Evolutionary conservation across 1,140 invertebrate genomes (phyloP), one percentile per base, ranked within the genome.

Genomic region (Drosophila sulfurigaster): DNA sequence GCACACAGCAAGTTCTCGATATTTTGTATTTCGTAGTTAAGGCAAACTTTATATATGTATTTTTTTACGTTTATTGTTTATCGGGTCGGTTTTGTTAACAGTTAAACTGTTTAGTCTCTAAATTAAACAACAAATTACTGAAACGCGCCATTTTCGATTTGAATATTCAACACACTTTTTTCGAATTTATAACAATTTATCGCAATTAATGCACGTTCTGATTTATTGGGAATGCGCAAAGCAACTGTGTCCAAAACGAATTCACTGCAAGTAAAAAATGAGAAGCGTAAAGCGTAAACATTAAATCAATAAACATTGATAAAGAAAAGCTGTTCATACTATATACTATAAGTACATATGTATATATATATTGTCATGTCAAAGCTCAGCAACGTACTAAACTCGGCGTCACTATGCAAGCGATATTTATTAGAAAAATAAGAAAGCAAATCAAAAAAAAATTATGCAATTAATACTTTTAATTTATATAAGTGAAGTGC

Each of bases 81-180:
- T 25, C 20, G 20, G 8, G 41, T 30, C 66, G 52, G 15, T 15
- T 13, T 46, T 51, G 30, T 46, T 56, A 87, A 75, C 75, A 91
- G 86, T 89, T 89, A 82, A 89, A 85, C 82, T 91, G 83, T 86
- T 86, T 92, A 92, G 91, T 92, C 91, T 92, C 76, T 92, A 89
- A 79, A 79, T 79, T 75, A 56, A 68, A 82, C 67, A 75, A 82
- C 65, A 81, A 91, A 79, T 74, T 91, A 89, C 91, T 92, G 78
- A 62, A 74, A 80, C 91, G 87, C 81, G 81, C 81, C 91, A 92
- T 92, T 68, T 20, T 86, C 79, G 41, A 30, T 41, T 45, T 67
- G 45, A 56, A 11, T 7, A 11, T 15, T 13, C 16, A 48, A 28
- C 48, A 51, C 7, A 56, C 28, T 66, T 82, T 65, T 71, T 70